Conservation (phyloP, 2,888 invertebrate species). For the Cephonodes hylas region DNA sequence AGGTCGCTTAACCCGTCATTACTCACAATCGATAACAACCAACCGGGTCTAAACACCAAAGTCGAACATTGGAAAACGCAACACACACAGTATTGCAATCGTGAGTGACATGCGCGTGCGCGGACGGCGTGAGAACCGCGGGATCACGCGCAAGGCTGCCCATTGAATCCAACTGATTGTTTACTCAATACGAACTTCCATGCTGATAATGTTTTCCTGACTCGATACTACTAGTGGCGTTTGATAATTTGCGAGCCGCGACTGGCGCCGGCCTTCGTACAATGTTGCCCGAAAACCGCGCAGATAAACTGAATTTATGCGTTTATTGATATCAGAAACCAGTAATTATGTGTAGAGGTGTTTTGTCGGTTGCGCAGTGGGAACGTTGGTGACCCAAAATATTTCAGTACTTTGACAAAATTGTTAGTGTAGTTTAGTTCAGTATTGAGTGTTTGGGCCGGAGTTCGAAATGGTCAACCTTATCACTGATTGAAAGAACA, state of each 20-base stretch:
- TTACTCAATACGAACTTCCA: slow-evolving; percentile 22
- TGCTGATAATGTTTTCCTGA: slow-evolving; percentile 1
- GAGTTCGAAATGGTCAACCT: no score
- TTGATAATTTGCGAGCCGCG: slow-evolving; percentile 3
- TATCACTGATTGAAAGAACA: no score
- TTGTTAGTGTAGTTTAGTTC: no score
- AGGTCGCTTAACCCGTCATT: no score
- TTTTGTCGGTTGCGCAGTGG: no score
- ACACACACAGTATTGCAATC: background rate
- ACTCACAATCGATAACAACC: no score
- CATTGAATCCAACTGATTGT: slow-evolving; percentile 34
- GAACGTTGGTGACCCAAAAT: no score
- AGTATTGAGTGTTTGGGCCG: no score
- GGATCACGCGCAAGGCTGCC: slow-evolving; percentile 42
- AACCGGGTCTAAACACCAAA: background rate
- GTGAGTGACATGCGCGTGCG: slow-evolving; percentile 27
- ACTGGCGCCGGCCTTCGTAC: slow-evolving; percentile 1
- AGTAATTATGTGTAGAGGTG: background rate
- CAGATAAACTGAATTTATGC: background rate
- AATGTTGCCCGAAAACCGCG: background rate
- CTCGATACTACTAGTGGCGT: background rate
- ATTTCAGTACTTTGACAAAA: no score
- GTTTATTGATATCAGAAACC: background rate
- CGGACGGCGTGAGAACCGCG: slow-evolving; percentile 43
- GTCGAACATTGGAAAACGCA: background rate